Evolutionary conservation across 2,113 vertebrate genomes (phyloP), one percentile per base, ranked within the genome.

Genomic region (Upupa epops): DNA sequence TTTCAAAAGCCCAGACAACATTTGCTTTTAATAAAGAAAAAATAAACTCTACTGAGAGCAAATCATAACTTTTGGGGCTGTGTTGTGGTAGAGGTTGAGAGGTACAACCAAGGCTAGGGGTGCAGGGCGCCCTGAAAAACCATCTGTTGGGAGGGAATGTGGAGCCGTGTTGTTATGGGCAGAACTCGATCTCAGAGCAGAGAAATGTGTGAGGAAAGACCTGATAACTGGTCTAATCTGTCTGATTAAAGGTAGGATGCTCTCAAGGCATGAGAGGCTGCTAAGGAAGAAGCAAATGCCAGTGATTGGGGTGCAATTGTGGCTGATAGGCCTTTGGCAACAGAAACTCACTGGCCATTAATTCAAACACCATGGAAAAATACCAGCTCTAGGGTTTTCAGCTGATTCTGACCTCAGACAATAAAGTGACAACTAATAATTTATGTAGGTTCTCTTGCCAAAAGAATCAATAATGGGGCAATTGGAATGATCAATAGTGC

Each of bases 11-110:
- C 16, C 4, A 16, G 61, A 9, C 59, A 19, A 63, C 26, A 79
- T 85, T 93, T 94, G 51, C 16, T 94, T 95, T 81, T 79, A 90
- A 64, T 90, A 79, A 82, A 61, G 71, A 76, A 90, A 42, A 89
- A 90, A 55, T 59, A 84, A 85, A 79, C n/a, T 68, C 4, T 69
- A 11, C 17, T 63, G 34, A 59, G 46, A 84, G 56, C 82, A 84
- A 90, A 85, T 73, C 20, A 19, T 75, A 78, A 66, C 29, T 86
- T 42, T 74, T n/a, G 32, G 6, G 34, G 20, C 68, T 49, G 15
- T 60, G 19, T 37, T 86, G 37, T n/a, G 45, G 65, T 75, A 56
- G 80, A 60, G 73, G 69, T 24, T 56, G 45, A 70, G 49, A 87
- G 71, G 51, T 87, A 59, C n/a, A 52, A 36, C 34, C 14, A 51